Conservation (phyloP, 2,797 vertebrate species). For the Anas capensis region DNA sequence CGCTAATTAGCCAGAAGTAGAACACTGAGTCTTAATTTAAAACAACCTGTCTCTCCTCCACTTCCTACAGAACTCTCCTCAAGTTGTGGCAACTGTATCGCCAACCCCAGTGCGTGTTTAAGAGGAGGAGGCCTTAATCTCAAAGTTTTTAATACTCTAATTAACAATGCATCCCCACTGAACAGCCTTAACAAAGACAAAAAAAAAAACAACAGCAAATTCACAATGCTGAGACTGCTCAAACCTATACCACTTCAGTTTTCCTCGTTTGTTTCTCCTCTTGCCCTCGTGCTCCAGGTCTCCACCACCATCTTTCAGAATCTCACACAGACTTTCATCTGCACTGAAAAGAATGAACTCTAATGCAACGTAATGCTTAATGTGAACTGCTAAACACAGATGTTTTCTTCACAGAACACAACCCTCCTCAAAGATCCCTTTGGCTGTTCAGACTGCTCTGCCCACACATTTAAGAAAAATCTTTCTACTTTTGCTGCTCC, state of each 20-base stretch:
- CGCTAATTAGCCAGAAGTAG: conserved; percentile 31
- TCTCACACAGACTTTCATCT: not conserved
- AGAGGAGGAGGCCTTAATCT: not conserved
- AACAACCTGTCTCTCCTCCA: not conserved
- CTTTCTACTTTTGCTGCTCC: not conserved
- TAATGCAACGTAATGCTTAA: not conserved
- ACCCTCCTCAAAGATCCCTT: not conserved
- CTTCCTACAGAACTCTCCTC: not conserved
- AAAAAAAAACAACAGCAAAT: not conserved
- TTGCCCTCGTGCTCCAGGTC: not conserved
- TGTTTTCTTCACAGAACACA: not conserved
- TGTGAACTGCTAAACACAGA: not conserved
- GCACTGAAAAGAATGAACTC: not conserved
- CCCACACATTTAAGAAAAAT: not conserved
- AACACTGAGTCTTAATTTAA: not conserved
- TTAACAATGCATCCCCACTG: not conserved
- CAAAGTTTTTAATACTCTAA: not conserved
- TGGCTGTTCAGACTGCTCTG: not conserved
- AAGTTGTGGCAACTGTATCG: not conserved
- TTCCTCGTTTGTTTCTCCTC: not conserved
- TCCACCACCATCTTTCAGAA: not conserved
- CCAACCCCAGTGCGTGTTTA: not conserved
- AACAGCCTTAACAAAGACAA: not conserved
- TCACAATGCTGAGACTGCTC: not conserved
- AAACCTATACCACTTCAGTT: not conserved